Conservation (phyloP, 2,113 vertebrate species). For the Alectura lathami region DNA sequence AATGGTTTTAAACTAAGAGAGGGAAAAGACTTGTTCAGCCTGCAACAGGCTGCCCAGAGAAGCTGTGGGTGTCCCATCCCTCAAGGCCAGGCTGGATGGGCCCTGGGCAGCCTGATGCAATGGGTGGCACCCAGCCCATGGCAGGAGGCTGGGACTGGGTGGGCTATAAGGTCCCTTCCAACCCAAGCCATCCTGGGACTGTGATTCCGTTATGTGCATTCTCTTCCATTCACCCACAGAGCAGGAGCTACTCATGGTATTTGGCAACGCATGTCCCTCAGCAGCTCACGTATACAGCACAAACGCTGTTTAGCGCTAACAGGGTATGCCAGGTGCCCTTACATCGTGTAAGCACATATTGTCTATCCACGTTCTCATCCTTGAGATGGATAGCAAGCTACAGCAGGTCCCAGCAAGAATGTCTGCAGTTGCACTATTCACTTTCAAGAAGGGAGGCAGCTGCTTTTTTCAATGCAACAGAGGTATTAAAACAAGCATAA, state of each 20-base stretch:
- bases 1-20: too few relatives aligned
- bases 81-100: too few relatives aligned
- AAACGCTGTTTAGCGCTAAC: neutral
- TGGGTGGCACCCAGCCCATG: too few relatives aligned
- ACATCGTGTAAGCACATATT: neutral
- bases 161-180: too few relatives aligned
- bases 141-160: too few relatives aligned
- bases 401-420: neutral
- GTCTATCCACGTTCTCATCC: neutral
- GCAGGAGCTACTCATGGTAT: neutral
- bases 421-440: neutral
- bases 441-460: neutral
- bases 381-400: neutral
- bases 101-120: too few relatives aligned
- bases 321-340: accelerated
- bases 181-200: too few relatives aligned
- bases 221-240: neutral
- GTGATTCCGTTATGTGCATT: neutral
- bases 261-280: neutral
- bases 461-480: neutral
- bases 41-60: too few relatives aligned
- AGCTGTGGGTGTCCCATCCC: too few relatives aligned
- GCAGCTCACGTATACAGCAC: neutral
- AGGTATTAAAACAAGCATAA: neutral
- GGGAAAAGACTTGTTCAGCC: too few relatives aligned